Conservation (phyloP, 1,140 invertebrate genomes). For the Zeugodacus cucurbitae region DNA sequence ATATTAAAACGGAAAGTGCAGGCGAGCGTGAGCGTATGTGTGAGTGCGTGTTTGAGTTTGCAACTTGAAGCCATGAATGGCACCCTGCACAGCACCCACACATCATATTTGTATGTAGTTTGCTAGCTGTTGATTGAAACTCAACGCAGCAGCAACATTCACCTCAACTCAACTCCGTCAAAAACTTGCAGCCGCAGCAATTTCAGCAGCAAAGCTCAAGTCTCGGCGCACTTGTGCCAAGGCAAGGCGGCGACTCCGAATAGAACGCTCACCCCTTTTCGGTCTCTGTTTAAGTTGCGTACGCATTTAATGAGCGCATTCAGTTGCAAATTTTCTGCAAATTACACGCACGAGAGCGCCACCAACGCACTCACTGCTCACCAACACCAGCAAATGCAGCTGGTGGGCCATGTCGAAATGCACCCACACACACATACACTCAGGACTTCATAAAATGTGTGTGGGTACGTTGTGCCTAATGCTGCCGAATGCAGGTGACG, state of each 20-base stretch:
- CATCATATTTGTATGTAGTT: background rate
- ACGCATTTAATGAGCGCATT: conserved; percentile 38
- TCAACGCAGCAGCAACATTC: background rate
- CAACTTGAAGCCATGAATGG: background rate
- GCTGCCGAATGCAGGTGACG: conserved; percentile 14
- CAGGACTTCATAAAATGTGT: no score
- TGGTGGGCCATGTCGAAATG: background rate
- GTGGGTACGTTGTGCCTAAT: background rate
- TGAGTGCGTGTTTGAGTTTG: background rate
- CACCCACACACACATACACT: background rate
- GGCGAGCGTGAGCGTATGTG: background rate
- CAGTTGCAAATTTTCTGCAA: conserved; percentile 37
- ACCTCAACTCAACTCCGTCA: background rate
- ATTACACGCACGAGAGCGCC: conserved; percentile 16
- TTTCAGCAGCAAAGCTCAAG: background rate
- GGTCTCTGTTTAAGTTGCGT: conserved; percentile 34
- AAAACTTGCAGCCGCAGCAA: background rate
- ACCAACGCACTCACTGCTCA: no score
- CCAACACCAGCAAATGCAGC: background rate
- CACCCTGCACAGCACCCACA: background rate
- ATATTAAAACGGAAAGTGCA: conserved; percentile 4
- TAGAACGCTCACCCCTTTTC: no score
- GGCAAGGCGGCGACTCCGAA: background rate
- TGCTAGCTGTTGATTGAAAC: conserved; percentile 3
- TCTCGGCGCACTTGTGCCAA: background rate